Conservation (phyloP, 2,113 vertebrate genomes). For the Girardinichthys multiradiatus region DNA sequence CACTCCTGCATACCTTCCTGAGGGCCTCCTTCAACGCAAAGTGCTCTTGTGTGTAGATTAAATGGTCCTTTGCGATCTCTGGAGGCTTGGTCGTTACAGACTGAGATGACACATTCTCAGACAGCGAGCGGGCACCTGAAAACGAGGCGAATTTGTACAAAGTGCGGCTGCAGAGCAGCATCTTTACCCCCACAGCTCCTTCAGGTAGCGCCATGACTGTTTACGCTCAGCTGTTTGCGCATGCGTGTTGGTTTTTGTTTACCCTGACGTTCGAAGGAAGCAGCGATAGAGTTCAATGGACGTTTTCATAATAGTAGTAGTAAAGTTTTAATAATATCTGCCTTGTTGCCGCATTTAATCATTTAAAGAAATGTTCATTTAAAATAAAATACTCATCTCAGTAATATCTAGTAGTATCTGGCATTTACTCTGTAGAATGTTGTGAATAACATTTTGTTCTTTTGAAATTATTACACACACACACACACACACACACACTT, state of each 20-base stretch:
- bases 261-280: neutral
- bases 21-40: conserved; percentile 74
- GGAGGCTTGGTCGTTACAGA: conserved; percentile 10
- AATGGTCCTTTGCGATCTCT: conserved; percentile 26
- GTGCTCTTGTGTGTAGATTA: conserved; percentile 71
- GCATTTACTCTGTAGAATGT: too few species aligned
- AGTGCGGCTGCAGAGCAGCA: conserved; percentile 5
- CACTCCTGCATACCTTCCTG: conserved; percentile 75
- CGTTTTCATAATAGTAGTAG: too few species aligned
- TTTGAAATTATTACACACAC: too few species aligned
- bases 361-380: too few species aligned
- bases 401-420: too few species aligned
- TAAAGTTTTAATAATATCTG: too few species aligned
- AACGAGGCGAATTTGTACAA: conserved; percentile 24
- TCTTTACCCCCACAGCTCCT: conserved; percentile 9
- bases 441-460: too few species aligned
- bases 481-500: too few species aligned
- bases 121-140: conserved; percentile 51
- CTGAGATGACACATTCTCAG: conserved; percentile 62
- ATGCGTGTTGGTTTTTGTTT: conserved; percentile 55
- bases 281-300: neutral
- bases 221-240: conserved; percentile 30
- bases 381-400: too few species aligned
- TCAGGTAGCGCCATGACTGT: conserved; percentile 71
- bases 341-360: too few species aligned